These are phyloP conservation scores for Hemibagrus guttatus DNA, from an alignment of 2,797 vertebrate genomes.

Conservation along the genomic window DNA sequence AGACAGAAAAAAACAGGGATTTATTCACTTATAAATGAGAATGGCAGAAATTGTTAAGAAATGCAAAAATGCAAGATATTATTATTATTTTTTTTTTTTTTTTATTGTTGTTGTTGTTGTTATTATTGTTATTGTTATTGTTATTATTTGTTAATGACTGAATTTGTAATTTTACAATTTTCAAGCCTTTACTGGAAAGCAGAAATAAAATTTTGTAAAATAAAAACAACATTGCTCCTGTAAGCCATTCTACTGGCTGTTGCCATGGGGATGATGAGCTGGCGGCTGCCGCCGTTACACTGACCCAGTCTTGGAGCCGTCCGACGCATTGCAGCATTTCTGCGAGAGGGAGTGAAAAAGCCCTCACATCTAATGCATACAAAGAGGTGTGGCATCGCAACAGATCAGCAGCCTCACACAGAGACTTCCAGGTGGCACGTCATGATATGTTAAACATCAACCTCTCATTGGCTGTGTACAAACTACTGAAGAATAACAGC, in stretches of 20 bases:
- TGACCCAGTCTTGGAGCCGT: constrained; percentile 77
- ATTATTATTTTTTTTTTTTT: too few relatives aligned
- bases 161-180: not conserved
- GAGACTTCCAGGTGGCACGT: constrained; percentile 50
- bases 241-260: constrained; percentile 67
- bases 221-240: constrained; percentile 59
- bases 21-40: not conserved
- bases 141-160: too few relatives aligned
- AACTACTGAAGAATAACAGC: constrained; percentile 42
- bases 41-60: not conserved
- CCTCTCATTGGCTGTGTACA: constrained; percentile 51
- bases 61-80: too few relatives aligned
- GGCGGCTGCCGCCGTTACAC: constrained; percentile 70
- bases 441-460: constrained; percentile 66
- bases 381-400: constrained; percentile 60
- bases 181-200: constrained; percentile 25
- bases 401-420: constrained; percentile 42
- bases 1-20: not conserved
- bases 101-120: too few relatives aligned
- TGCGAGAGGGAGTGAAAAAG: constrained; percentile 60
- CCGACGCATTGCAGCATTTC: constrained; percentile 88
- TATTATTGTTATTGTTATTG: too few relatives aligned
- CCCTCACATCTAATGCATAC: constrained; percentile 59
- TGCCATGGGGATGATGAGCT: constrained; percentile 72
- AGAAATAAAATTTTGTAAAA: constrained; percentile 51